phyloP scores from a whole-genome alignment of 2,888 invertebrate genomes.

The Vanessa cardui region DNA sequence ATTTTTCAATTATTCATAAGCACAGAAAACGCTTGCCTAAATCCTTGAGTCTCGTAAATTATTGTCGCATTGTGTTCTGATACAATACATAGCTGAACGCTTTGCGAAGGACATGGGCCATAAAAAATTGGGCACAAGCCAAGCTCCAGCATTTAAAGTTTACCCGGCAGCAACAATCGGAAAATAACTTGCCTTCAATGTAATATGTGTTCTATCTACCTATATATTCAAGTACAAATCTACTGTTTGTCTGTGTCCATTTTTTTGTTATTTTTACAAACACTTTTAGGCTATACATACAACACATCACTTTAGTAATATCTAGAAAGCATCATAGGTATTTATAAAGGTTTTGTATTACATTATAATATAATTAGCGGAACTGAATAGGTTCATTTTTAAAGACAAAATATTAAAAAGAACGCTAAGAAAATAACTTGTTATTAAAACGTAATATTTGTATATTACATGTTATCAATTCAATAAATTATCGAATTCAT shows the following conservation, averaged over 20 bases:
- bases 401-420: too few relatives aligned
- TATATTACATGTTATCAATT: too few relatives aligned
- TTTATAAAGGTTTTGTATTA: too few relatives aligned
- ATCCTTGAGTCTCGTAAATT: constrained; percentile 29
- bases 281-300: too few relatives aligned
- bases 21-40: constrained; percentile 20
- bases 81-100: constrained; percentile 49
- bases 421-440: too few relatives aligned
- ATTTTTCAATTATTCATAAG: constrained; percentile 19
- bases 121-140: constrained; percentile 63
- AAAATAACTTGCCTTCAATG: constrained; percentile 45
- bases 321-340: too few relatives aligned
- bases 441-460: too few relatives aligned
- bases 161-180: constrained; percentile 56
- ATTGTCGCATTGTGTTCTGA: constrained; percentile 39
- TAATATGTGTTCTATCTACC: constrained; percentile 1
- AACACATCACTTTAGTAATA: too few relatives aligned
- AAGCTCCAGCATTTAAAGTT: constrained; percentile 49
- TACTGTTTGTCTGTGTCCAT: background rate
- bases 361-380: too few relatives aligned
- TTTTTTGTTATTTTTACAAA: too few relatives aligned
- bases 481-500: too few relatives aligned
- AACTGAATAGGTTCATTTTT: too few relatives aligned
- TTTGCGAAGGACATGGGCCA: constrained; percentile 52
- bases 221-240: background rate